Conservation (phyloP, 2,113 vertebrate species). For the Agapornis roseicollis region DNA sequence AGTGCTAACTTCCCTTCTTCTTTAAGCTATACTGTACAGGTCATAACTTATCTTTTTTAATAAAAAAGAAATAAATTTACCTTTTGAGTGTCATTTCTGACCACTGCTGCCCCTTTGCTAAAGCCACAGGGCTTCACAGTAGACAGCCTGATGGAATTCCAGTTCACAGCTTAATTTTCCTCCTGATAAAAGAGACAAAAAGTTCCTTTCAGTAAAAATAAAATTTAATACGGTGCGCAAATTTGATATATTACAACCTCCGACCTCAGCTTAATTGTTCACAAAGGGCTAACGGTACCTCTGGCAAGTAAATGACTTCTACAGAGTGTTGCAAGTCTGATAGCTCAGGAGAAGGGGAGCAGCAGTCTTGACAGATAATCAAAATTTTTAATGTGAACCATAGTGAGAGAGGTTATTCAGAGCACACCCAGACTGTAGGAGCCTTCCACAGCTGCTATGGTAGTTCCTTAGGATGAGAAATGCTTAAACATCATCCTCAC, state of each 20-base stretch:
- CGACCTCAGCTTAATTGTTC: slow-evolving; percentile 71
- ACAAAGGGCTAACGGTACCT: slow-evolving; percentile 65
- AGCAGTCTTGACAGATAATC: slow-evolving; percentile 67
- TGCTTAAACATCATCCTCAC: slow-evolving; percentile 56
- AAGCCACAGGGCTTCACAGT: slow-evolving; percentile 59
- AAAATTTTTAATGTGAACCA: slow-evolving; percentile 67
- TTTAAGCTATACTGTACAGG: slow-evolving; percentile 59
- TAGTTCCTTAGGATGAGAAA: slow-evolving; percentile 52
- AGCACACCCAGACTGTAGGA: slow-evolving; percentile 34
- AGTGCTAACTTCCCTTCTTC: background rate
- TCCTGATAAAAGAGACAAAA: slow-evolving; percentile 73
- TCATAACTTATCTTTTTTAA: slow-evolving; percentile 71
- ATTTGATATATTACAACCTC: slow-evolving; percentile 70
- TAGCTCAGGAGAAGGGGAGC: slow-evolving; percentile 59
- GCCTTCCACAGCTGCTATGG: slow-evolving; percentile 33
- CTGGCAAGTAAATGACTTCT: slow-evolving; percentile 70
- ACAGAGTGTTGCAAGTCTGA: slow-evolving; percentile 55
- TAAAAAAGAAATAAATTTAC: slow-evolving; percentile 73
- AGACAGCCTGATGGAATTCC: slow-evolving; percentile 71
- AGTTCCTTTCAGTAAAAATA: slow-evolving; percentile 74
- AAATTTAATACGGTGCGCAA: slow-evolving; percentile 66
- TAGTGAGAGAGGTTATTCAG: slow-evolving; percentile 56
- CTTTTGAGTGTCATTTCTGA: slow-evolving; percentile 53
- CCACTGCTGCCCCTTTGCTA: slow-evolving; percentile 51
- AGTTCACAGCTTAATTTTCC: slow-evolving; percentile 72